Evolutionary conservation across 2,113 vertebrate genomes (phyloP).

Genomic region (Plectropomus leopardus): DNA sequence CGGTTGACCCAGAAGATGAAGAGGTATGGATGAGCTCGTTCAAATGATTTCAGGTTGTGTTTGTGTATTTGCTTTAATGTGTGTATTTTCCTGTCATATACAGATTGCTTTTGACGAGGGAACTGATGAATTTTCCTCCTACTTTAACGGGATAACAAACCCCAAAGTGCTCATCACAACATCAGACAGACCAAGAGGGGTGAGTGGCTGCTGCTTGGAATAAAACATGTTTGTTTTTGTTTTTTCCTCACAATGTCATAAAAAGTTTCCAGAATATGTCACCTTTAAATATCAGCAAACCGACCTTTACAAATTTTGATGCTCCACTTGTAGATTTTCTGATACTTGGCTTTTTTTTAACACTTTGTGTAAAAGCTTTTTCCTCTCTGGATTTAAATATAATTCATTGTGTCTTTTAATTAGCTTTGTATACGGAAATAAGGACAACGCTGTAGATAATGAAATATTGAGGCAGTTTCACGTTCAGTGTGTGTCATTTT

Average conservation of each 20-base stretch:
- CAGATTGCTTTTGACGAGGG: constrained; percentile 96
- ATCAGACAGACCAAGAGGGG: constrained; percentile 96
- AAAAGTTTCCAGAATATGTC: background rate
- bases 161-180: constrained; percentile 99
- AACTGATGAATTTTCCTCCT: constrained; percentile 97
- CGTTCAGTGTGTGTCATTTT: background rate
- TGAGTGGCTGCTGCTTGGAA: constrained; percentile 67
- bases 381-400: too few relatives aligned
- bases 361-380: too few relatives aligned
- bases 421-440: too few relatives aligned
- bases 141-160: constrained; percentile 93
- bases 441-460: too few relatives aligned
- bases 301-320: background rate
- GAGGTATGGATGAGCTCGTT: constrained; percentile 86
- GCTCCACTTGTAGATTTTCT: background rate
- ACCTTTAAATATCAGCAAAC: background rate
- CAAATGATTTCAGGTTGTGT: background rate
- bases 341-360: background rate
- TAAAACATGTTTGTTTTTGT: too few relatives aligned
- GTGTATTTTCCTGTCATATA: constrained; percentile 23
- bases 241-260: too few relatives aligned
- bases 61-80: background rate
- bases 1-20: constrained; percentile 94
- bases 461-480: background rate
- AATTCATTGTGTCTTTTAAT: too few relatives aligned